Percentiles rank a stretch among this genome's conserved stretches.
These are phyloP conservation scores for Diadophis punctatus DNA, from an alignment of 2,113 vertebrate species.

Conservation along the genomic window DNA sequence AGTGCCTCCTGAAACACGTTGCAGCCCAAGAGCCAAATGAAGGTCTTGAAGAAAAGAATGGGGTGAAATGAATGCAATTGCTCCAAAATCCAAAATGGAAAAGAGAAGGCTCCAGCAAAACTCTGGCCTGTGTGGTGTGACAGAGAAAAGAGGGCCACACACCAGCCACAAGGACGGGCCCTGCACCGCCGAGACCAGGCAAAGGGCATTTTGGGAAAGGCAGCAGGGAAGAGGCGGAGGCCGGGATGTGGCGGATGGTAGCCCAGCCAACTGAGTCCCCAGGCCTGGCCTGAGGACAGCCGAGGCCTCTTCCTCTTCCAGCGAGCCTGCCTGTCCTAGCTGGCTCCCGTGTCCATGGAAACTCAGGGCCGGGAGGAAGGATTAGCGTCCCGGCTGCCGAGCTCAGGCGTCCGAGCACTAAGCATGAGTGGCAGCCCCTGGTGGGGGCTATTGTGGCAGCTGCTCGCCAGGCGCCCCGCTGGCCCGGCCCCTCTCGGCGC, in stretches of 20 bases:
- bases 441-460: constrained; percentile 15
- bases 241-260: not conserved
- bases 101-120: not conserved
- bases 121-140: not conserved
- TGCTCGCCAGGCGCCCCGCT: constrained; percentile 3
- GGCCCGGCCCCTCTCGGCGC: not conserved
- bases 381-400: constrained; percentile 27
- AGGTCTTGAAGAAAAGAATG: not conserved
- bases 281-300: not conserved
- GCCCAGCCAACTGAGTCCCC: not conserved
- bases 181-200: not conserved
- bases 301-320: not conserved
- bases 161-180: not conserved
- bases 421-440: not conserved
- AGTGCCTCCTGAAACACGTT: not conserved
- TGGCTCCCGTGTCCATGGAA: constrained; percentile 68
- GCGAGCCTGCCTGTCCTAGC: not conserved
- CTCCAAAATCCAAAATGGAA: not conserved
- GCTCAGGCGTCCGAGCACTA: not conserved
- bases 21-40: not conserved
- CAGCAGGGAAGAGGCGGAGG: not conserved
- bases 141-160: not conserved
- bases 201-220: not conserved
- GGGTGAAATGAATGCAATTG: not conserved
- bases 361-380: constrained; percentile 56